Conservation (phyloP, 2,797 vertebrate genomes). For the Myripristis murdjan region DNA sequence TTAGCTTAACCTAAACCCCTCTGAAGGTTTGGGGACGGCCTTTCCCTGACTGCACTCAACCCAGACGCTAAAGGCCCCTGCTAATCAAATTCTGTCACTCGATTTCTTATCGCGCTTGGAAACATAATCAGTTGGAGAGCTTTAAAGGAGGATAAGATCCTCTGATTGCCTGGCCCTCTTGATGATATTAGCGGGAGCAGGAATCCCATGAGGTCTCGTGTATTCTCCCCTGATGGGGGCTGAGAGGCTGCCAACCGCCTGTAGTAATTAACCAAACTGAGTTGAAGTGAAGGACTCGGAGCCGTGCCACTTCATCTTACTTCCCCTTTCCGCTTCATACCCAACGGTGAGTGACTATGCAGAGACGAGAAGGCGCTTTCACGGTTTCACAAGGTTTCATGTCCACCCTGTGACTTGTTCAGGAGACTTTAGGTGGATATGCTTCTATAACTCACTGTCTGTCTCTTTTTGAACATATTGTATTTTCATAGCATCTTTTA, state of each 20-base stretch:
- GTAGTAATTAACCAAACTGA: conserved; percentile 63
- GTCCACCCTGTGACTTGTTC: not conserved
- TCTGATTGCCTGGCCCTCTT: conserved; percentile 66
- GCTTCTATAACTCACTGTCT: not conserved
- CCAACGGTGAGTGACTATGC: not conserved
- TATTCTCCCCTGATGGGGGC: conserved; percentile 26
- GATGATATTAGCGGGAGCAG: conserved; percentile 69
- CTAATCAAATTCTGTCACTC: conserved; percentile 72
- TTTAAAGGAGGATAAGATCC: conserved; percentile 67
- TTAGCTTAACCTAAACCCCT: conserved; percentile 67
- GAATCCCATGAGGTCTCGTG: conserved; percentile 46
- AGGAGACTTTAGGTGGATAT: not conserved
- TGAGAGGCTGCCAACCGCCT: conserved; percentile 44
- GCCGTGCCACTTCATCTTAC: conserved; percentile 21
- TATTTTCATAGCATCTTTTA: conserved; percentile 19
- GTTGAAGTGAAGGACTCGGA: conserved; percentile 22
- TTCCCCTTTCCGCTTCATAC: not conserved
- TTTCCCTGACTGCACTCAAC: conserved; percentile 39
- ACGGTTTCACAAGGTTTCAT: not conserved
- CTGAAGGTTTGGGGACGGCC: conserved; percentile 40
- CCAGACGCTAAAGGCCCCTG: conserved; percentile 42
- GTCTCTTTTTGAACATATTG: not conserved
- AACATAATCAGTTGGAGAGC: conserved; percentile 69
- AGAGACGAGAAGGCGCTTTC: conserved; percentile 2
- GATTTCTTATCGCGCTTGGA: conserved; percentile 62